Percentiles rank a stretch among this genome's conserved stretches.
phyloP scores from a whole-genome alignment of 2,113 vertebrate species.

The Pyrgilauda ruficollis region DNA sequence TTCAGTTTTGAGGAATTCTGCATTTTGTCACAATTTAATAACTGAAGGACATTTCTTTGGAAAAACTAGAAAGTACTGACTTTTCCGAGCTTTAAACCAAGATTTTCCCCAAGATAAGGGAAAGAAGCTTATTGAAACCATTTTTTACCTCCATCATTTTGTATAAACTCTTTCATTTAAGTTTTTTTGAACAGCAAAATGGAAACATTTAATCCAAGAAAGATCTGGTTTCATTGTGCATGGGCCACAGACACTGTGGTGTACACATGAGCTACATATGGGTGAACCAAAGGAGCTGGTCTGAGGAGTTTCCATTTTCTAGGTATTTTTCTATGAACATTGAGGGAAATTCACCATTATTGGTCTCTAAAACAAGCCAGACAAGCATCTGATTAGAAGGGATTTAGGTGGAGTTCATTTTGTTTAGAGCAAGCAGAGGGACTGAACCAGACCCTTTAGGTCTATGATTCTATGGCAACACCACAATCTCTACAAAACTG shows the following conservation, averaged over 20 bases:
- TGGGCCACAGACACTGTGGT: background rate
- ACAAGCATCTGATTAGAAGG: background rate
- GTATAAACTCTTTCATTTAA: background rate
- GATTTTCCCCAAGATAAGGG: background rate
- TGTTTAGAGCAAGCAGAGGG: background rate
- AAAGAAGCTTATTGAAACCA: background rate
- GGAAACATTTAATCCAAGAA: background rate
- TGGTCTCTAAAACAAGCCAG: background rate
- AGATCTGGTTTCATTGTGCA: background rate
- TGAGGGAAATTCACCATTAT: background rate
- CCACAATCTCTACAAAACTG: constrained; percentile 49
- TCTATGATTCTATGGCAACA: constrained; percentile 51
- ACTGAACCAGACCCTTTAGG: background rate
- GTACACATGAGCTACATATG: background rate
- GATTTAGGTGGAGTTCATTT: background rate
- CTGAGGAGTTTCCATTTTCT: background rate
- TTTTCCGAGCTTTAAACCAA: background rate
- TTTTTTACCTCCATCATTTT: background rate
- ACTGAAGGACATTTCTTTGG: background rate
- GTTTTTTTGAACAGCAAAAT: background rate
- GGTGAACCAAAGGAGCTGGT: background rate
- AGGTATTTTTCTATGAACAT: background rate
- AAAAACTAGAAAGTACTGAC: background rate
- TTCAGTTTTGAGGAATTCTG: background rate
- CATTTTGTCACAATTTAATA: background rate